Evolutionary conservation across 2,888 invertebrate genomes (phyloP), one percentile per base, ranked within the genome.

Genomic region (Cerceris rybyensis): DNA sequence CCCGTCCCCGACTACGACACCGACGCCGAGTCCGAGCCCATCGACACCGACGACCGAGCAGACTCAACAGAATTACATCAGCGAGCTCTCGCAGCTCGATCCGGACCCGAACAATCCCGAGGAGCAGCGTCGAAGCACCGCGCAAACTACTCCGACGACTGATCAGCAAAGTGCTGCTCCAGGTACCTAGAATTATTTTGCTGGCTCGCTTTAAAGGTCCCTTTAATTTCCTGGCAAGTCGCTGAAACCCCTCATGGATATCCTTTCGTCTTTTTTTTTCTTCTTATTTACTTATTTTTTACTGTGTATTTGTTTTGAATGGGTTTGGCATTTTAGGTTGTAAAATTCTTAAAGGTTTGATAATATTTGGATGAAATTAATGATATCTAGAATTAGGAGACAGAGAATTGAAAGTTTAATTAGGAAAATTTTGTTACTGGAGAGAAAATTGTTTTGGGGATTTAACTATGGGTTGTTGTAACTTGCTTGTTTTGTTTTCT

Each of bases 1-100:
- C 74, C 93, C 81, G 17, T 54, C 93, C 70, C 93, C 93, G 6
- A 83, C 87, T 49, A 65, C 88, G 63, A 84, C 87, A 61, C 82
- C 90, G 43, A 80, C 89, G 61, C 81, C 88, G 42, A 88, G 84
- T 61, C 82, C 86, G 89, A 93, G 49, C 93, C 93, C 14, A 91
- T 93, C 76, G 93, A 93, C 63, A 87, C 93, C 57, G 92, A 93
- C 82, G 65, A 76, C 79, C 1, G 93, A 92, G 6, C 94, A 94
- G 84, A 94, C 94, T 13, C 90, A 90, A 93, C 91, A 89, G 71
- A 92, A 90, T 79, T 91, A 91, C 78, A 89, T 91, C 57, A 88
- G 85, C 64, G 90, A 91, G 80, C 85, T 90, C 65, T 89, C 91
- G 46, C 89, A 89, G 70, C 79, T 90, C 42, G 89, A 89, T 81